phyloP scores from a whole-genome alignment of 2,113 vertebrate genomes.

The Geococcyx californianus region DNA sequence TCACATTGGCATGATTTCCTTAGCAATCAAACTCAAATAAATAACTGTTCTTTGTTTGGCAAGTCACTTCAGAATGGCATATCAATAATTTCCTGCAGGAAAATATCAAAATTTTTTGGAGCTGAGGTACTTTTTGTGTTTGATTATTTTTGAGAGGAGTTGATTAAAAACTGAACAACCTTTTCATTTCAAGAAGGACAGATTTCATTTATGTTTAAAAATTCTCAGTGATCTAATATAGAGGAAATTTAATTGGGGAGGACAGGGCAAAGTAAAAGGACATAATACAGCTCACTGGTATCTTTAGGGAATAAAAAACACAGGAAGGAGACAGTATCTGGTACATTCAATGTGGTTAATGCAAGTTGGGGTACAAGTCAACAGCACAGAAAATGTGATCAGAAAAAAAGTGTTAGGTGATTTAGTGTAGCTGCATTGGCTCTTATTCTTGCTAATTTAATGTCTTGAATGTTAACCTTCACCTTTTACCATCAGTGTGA shows the following conservation, averaged over 20 bases:
- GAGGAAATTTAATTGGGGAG: not conserved
- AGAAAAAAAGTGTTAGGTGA: not conserved
- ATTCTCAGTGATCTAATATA: not conserved
- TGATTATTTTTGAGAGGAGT: constrained; percentile 13
- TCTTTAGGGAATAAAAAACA: not conserved
- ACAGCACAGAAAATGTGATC: not conserved
- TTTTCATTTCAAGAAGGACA: not conserved
- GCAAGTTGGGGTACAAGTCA: not conserved
- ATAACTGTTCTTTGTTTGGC: constrained; percentile 42
- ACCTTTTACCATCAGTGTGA: not conserved
- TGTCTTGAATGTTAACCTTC: not conserved
- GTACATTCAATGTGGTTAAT: not conserved
- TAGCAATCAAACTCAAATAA: constrained; percentile 48
- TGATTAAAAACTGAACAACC: constrained; percentile 6
- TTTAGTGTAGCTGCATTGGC: not conserved
- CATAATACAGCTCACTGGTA: accelerated
- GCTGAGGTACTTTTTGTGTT: not conserved
- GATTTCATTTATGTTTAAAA: not conserved
- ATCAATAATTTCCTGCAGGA: constrained; percentile 4
- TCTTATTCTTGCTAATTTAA: not conserved
- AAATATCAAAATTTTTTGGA: not conserved
- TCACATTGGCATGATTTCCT: not conserved
- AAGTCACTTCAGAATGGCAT: constrained; percentile 15
- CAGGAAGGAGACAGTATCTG: not conserved
- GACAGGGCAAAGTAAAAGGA: not conserved